Conservation (phyloP, 2,113 vertebrate genomes). For the Centropus bengalensis region DNA sequence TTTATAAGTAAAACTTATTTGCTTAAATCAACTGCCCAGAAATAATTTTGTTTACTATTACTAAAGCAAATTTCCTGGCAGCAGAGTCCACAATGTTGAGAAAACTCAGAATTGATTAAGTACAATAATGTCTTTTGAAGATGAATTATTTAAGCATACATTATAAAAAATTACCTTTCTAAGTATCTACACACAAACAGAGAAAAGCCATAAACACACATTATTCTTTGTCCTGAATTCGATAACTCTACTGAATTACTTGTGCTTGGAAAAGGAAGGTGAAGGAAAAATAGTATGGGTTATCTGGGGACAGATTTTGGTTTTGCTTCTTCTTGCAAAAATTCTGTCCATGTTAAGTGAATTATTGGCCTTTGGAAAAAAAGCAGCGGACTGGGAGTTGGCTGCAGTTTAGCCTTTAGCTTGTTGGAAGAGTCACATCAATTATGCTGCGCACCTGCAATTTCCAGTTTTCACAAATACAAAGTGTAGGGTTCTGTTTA, state of each 20-base stretch:
- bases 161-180: neutral
- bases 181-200: neutral
- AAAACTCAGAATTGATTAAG: neutral
- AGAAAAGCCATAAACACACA: neutral
- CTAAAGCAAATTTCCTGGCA: neutral
- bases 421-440: constrained; percentile 44
- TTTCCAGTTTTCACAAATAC: constrained; percentile 1
- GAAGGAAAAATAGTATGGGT: constrained; percentile 6
- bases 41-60: neutral
- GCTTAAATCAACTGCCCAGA: neutral
- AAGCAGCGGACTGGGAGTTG: constrained; percentile 4
- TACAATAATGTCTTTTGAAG: neutral
- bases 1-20: neutral
- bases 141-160: neutral
- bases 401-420: constrained; percentile 46
- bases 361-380: constrained; percentile 26
- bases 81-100: neutral
- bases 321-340: neutral
- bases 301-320: constrained; percentile 19
- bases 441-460: constrained; percentile 44
- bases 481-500: constrained; percentile 11
- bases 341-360: neutral
- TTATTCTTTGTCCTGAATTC: neutral
- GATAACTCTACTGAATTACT: neutral
- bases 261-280: neutral